Conservation (phyloP, 2,888 invertebrate genomes). For the Pristionchus mayeri region DNA sequence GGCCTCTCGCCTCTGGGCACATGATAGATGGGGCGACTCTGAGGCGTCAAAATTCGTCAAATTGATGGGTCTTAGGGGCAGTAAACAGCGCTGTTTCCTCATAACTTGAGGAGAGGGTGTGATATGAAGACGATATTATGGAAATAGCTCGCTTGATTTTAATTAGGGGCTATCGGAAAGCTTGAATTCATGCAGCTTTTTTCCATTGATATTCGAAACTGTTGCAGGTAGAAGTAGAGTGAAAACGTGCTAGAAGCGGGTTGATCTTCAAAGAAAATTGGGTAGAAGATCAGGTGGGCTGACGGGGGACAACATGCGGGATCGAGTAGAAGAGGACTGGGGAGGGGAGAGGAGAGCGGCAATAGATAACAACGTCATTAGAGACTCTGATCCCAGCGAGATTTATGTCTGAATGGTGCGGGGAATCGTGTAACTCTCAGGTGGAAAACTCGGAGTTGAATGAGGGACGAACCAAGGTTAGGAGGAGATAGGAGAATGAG, state of each 20-base stretch:
- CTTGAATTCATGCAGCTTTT: too few relatives aligned
- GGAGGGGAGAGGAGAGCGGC: neutral
- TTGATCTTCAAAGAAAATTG: too few relatives aligned
- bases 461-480: neutral
- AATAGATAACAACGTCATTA: constrained; percentile 30
- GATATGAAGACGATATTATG: neutral
- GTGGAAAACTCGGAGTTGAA: neutral
- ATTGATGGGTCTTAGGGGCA: neutral
- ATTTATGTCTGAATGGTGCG: neutral
- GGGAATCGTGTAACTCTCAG: constrained; percentile 9
- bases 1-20: neutral
- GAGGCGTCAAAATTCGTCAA: neutral
- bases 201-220: too few relatives aligned
- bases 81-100: neutral
- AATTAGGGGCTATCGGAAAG: too few relatives aligned
- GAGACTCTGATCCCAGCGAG: constrained; percentile 10
- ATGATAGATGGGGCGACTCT: neutral
- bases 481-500: neutral
- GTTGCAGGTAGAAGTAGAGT: too few relatives aligned
- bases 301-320: neutral
- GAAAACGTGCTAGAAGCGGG: too few relatives aligned
- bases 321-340: constrained; percentile 14
- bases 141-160: too few relatives aligned
- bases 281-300: neutral
- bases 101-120: neutral